Base-by-base conservation (phyloP, 2,113 vertebrate species). In the Psittacula cyanocephala region DNA sequence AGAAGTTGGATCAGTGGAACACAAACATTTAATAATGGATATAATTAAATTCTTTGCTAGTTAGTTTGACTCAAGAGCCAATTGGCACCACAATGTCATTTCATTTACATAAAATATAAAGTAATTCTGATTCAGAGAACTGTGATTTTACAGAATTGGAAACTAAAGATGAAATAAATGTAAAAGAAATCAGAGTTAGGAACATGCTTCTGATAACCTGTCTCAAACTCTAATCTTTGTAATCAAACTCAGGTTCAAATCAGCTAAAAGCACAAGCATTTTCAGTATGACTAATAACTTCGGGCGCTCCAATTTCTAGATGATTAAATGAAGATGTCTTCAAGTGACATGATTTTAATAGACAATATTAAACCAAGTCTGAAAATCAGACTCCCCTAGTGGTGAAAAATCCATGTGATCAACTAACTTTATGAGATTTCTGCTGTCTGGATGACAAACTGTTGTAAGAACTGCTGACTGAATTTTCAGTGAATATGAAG, bases 21-120 rank as follows among this genome's bases (percentile, higher is more conserved):
- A 76, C 91, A 96, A 96, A 95, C 91, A 96, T 96, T 95, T 96
- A 94, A 95, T 97, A 97, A 96, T 95, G 86, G 89, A 89, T 93
- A 88, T 97, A 93, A 97, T 97, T 95, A 97, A 88, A 94, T 96
- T 97, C 86, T 91, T 91, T 92, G 63, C 88, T 93, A 60, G 79
- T 84, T 84, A 92, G 77, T 81, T 95, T 96, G 87, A 94, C 80
- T 96, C 60, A 43, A 74, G 59, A 96, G 93, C 94, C 96, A 97
- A 69, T 55, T 97, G 95, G 95, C 96, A 92, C 53, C 18, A 23
- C n/a, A 93, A 84, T 88, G 82, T 43, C 53, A 81, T 86, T 95
- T 95, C 70, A 95, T 95, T 97, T 96, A 63, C 92, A 95, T 96
- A 86, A 96, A 96, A 91, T 59, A 59, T 77, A 91, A n/a, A 85